Conservation (phyloP, 2,113 vertebrate species). For the Nerophis ophidion region DNA sequence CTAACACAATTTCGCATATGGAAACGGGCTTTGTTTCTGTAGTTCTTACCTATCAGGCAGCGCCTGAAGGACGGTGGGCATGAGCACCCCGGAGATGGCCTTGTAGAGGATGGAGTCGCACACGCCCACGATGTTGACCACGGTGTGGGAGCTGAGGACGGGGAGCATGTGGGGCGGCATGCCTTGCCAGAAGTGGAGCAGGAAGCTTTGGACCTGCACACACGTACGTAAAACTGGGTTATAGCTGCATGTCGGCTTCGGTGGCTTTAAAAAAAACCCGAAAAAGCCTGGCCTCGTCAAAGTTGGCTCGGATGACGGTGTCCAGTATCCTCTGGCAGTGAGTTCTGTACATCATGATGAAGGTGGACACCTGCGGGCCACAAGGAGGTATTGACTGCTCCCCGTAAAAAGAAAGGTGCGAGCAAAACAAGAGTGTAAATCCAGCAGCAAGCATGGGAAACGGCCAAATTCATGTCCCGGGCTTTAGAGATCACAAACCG, state of each 20-base stretch:
- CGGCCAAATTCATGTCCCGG: conserved; percentile 58
- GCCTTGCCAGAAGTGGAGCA: conserved; percentile 99
- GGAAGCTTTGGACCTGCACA: conserved; percentile 94
- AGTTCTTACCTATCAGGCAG: conserved; percentile 98
- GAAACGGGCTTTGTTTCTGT: no score
- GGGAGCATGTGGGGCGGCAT: conserved; percentile 99
- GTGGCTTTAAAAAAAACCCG: not conserved
- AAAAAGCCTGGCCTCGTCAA: conserved; percentile 84
- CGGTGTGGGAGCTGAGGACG: conserved; percentile 88
- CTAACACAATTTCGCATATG: no score
- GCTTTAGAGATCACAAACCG: conserved; percentile 72
- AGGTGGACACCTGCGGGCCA: conserved; percentile 87
- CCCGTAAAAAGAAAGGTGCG: conserved; percentile 10
- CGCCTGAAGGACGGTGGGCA: conserved; percentile 96
- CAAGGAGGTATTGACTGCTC: conserved; percentile 24
- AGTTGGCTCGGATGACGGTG: conserved; percentile 98
- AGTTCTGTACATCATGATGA: conserved; percentile 99
- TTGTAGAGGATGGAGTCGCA: conserved; percentile 99
- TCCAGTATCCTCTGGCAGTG: conserved; percentile 99
- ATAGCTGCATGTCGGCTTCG: no score
- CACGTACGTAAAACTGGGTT: conserved; percentile 1
- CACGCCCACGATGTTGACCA: conserved; percentile 97
- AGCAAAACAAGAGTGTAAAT: conserved; percentile 68
- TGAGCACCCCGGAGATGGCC: conserved; percentile 97
- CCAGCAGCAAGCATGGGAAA: conserved; percentile 49